Percentiles rank a stretch among this genome's conserved stretches.
These are phyloP conservation scores for Crenuchus spilurus DNA, from an alignment of 2,797 vertebrate species.

Conservation along the genomic window DNA sequence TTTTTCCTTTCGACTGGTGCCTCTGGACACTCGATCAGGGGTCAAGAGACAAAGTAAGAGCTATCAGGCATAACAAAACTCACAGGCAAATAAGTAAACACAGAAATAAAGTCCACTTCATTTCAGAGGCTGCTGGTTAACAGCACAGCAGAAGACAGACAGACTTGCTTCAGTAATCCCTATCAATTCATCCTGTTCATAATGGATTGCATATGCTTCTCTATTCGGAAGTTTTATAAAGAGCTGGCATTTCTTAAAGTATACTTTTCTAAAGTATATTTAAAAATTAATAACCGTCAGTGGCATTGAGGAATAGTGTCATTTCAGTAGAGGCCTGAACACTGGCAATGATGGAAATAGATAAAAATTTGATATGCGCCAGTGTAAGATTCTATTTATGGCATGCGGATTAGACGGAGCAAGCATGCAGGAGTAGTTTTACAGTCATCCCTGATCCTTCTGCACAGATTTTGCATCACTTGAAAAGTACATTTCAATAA, in stretches of 20 bases:
- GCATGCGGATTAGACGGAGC: background rate
- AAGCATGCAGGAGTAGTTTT: background rate
- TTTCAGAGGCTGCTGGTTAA: no score
- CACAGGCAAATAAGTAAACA: background rate
- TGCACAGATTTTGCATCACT: background rate
- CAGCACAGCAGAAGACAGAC: no score
- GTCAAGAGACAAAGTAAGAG: no score
- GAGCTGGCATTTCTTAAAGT: conserved; percentile 4
- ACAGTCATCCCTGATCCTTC: background rate
- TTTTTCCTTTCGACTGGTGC: background rate
- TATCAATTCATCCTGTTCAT: background rate
- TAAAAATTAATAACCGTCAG: conserved; percentile 12
- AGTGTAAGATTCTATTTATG: conserved; percentile 9
- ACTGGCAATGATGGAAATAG: conserved; percentile 7
- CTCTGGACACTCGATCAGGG: no score
- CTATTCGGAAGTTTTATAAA: background rate
- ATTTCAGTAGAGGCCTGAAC: background rate
- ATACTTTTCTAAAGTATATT: conserved; percentile 6
- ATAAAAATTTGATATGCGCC: conserved; percentile 14
- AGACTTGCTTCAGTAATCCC: background rate
- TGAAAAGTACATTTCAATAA: background rate
- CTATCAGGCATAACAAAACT: background rate
- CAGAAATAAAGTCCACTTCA: no score
- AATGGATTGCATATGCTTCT: background rate
- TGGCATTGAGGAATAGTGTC: conserved; percentile 16